Percentiles rank a stretch among this genome's conserved stretches.
Evolutionary conservation across 2,888 invertebrate species (phyloP).

Genomic region (Nemoura dubitans): DNA sequence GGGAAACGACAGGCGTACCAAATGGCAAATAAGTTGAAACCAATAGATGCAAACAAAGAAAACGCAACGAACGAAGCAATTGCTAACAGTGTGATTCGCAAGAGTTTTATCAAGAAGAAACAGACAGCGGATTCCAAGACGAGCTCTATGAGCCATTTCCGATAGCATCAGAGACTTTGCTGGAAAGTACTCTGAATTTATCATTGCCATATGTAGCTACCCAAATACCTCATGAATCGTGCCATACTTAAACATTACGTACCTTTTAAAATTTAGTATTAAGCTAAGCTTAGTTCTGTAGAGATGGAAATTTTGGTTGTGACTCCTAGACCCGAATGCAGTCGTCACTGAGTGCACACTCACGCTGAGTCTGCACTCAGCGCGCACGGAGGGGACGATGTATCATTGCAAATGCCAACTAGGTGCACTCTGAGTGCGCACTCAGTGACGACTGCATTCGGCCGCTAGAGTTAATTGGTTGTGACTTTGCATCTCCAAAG

Average conservation of each 20-base stretch:
- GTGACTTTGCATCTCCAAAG: not conserved
- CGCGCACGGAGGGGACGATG: too few relatives aligned
- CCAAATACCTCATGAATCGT: not conserved
- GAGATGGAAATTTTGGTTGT: not conserved
- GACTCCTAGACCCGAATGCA: too few relatives aligned
- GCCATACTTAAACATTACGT: not conserved
- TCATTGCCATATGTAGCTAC: not conserved
- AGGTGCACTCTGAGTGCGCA: too few relatives aligned
- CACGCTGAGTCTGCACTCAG: too few relatives aligned
- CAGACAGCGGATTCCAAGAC: not conserved
- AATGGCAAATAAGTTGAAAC: not conserved
- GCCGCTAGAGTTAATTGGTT: not conserved
- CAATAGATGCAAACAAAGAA: constrained; percentile 45
- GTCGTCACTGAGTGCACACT: too few relatives aligned
- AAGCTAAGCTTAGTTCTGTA: not conserved
- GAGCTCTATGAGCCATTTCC: not conserved
- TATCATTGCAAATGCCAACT: too few relatives aligned
- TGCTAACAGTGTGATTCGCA: not conserved
- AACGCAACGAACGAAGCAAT: constrained; percentile 36
- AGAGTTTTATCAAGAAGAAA: not conserved
- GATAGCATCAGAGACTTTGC: not conserved
- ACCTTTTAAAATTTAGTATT: not conserved
- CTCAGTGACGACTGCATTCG: too few relatives aligned
- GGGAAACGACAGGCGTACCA: constrained; percentile 49
- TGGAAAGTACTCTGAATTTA: not conserved